phyloP scores from a whole-genome alignment of 2,113 vertebrate genomes.

The Phasianus colchicus region DNA sequence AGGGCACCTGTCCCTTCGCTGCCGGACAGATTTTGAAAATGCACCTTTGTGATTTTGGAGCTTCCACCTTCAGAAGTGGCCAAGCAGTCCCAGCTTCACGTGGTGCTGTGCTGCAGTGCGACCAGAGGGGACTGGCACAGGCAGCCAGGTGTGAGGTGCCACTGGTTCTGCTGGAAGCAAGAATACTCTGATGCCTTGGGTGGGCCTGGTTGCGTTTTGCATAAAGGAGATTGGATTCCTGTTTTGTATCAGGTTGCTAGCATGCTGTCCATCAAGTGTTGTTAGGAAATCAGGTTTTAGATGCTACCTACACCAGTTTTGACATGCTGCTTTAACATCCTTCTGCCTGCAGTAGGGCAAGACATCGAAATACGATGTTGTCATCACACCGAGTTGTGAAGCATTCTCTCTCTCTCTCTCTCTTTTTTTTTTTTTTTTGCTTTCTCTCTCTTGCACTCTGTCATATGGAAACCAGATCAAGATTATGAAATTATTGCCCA shows the following conservation, averaged over 20 bases:
- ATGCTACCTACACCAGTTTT: conserved; percentile 49
- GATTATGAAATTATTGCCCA: conserved; percentile 70
- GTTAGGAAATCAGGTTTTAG: conserved; percentile 31
- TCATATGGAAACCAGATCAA: conserved; percentile 71
- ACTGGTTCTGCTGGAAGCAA: not conserved
- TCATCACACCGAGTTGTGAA: conserved; percentile 46
- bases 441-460: conserved; percentile 63
- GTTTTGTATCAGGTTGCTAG: not conserved
- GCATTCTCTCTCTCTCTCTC: not conserved
- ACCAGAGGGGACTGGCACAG: not conserved
- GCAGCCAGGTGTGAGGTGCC: not conserved
- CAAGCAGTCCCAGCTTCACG: not conserved
- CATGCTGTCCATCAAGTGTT: conserved; percentile 37
- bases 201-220: conserved; percentile 1
- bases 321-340: conserved; percentile 60
- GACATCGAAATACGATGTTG: conserved; percentile 57
- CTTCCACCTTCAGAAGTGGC: not conserved
- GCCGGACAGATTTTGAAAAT: not conserved
- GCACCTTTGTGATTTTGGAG: not conserved
- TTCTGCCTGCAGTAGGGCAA: conserved; percentile 65
- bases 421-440: not conserved
- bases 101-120: not conserved
- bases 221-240: conserved; percentile 17
- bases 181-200: not conserved
- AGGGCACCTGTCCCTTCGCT: fast-evolving